These are phyloP conservation scores for Halesus radiatus DNA, from an alignment of 1,140 invertebrate species.

Conservation along the genomic window DNA sequence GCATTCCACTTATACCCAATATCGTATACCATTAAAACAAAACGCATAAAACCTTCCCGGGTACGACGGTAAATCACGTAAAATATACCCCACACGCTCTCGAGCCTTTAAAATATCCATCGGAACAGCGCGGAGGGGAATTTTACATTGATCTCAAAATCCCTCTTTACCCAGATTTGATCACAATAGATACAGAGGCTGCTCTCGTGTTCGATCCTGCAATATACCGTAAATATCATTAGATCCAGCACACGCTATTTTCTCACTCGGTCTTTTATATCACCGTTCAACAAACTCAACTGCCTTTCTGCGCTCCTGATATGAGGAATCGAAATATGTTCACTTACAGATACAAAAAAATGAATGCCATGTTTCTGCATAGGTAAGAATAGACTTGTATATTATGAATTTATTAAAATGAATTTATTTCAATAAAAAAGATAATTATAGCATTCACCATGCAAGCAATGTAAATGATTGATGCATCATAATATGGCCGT, in stretches of 20 bases:
- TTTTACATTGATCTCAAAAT: slow-evolving; percentile 29
- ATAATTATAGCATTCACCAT: no score
- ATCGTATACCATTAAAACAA: slow-evolving; percentile 19
- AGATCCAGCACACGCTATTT: not conserved
- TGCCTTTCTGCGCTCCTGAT: no score
- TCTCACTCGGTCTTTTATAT: not conserved
- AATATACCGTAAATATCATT: slow-evolving; percentile 14
- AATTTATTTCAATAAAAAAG: no score
- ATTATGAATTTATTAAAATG: no score
- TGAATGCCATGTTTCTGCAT: no score
- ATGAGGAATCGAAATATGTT: no score
- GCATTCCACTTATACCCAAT: slow-evolving; percentile 33
- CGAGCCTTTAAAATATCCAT: slow-evolving; percentile 30
- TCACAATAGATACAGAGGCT: slow-evolving; percentile 8
- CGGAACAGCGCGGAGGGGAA: slow-evolving; percentile 26
- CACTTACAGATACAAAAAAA: no score
- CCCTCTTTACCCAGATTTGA: slow-evolving; percentile 34
- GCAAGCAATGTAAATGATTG: no score
- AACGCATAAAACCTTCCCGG: slow-evolving; percentile 26
- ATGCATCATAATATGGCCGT: no score
- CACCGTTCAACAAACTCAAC: no score
- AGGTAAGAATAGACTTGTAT: no score
- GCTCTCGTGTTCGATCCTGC: slow-evolving; percentile 11
- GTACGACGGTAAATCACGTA: slow-evolving; percentile 18
- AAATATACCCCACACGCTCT: slow-evolving; percentile 21